Conservation (phyloP, 2,113 vertebrate species). For the Pomatorhinus ruficollis region DNA sequence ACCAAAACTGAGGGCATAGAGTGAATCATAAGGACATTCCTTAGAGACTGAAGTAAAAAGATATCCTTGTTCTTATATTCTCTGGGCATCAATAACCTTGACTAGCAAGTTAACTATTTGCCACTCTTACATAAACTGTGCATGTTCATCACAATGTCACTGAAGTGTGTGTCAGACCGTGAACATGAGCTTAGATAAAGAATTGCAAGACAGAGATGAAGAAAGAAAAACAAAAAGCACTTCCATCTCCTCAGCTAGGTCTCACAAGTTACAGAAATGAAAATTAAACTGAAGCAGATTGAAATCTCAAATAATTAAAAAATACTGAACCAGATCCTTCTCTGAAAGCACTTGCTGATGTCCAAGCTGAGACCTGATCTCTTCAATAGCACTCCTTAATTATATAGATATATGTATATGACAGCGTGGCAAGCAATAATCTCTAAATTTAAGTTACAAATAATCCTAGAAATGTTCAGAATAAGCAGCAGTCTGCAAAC, state of each 20-base stretch:
- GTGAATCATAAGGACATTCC: background rate
- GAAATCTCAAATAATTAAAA: background rate
- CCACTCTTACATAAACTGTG: background rate
- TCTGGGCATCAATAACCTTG: background rate
- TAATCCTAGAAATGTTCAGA: background rate
- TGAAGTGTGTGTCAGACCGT: background rate
- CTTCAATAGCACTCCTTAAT: background rate
- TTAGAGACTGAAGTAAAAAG: background rate
- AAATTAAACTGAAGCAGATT: background rate
- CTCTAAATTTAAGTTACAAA: background rate
- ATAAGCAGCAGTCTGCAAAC: background rate
- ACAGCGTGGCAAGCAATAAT: background rate
- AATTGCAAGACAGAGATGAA: fast-evolving
- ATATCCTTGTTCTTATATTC: background rate
- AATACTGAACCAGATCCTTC: background rate
- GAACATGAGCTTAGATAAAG: background rate
- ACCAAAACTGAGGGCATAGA: background rate
- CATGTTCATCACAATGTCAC: background rate
- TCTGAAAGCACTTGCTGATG: background rate
- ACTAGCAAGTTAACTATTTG: background rate
- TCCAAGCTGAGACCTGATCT: background rate
- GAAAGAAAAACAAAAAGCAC: background rate
- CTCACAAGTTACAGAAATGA: background rate
- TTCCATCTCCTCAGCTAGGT: background rate
- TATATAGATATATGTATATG: background rate